Evolutionary conservation across 2,113 vertebrate genomes (phyloP).

Genomic region (Chloebia gouldiae): DNA sequence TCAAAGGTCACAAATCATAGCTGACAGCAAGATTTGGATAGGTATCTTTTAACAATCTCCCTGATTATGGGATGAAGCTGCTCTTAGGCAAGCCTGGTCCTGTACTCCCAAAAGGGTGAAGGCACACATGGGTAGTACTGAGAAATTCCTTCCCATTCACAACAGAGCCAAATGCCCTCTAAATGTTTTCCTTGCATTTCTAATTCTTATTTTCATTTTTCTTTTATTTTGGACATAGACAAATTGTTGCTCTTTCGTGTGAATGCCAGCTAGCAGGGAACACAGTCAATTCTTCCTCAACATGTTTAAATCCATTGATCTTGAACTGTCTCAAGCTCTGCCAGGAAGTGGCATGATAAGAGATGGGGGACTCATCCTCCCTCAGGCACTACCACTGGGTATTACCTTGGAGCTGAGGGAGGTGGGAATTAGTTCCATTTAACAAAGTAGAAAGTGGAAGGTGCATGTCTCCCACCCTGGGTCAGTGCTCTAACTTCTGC

Average conservation of each 20-base stretch:
- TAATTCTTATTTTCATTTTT: background rate
- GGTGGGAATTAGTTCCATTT: background rate
- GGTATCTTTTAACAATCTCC: background rate
- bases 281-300: background rate
- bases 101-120: background rate
- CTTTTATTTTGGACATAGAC: background rate
- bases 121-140: background rate
- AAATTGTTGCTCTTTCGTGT: background rate
- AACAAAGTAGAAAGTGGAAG: background rate
- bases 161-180: background rate
- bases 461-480: background rate
- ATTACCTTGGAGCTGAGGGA: background rate
- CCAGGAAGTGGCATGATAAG: background rate
- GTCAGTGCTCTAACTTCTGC: slow-evolving; percentile 1
- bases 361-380: background rate
- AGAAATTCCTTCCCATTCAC: background rate
- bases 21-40: background rate
- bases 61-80: background rate
- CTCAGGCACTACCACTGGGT: background rate
- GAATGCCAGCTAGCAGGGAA: background rate
- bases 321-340: background rate
- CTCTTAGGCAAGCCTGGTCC: background rate
- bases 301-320: background rate
- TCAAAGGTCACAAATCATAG: background rate
- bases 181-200: background rate